Base-by-base conservation (phyloP, 2,888 invertebrate genomes). In the Melanostoma scalare region DNA sequence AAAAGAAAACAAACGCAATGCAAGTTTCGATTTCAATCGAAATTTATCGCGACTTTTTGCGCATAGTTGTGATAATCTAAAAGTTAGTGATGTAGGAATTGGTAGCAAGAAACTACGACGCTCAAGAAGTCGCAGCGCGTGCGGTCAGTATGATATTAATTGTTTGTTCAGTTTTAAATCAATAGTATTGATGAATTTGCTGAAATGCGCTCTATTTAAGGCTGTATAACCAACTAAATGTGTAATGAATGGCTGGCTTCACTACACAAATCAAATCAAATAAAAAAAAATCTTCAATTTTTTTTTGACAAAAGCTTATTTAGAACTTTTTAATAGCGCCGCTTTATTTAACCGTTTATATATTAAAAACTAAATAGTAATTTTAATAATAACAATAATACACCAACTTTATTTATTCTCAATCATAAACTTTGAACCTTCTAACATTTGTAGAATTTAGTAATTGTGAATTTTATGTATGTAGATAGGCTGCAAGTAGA, bases 61-160 rank as follows among this genome's bases (percentile, higher is more conserved):
- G 50, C 67, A 79, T 71, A 84, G 84, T 84, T 79, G 84, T 84
- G 84, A 84, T 56, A 84, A 84, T 79, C 84, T 84, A 56, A 84
- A 74, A 81, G 85, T 85, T 85, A 80, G 77, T 77, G 81, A 81
- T 74, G 50, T 82, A 79, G 82, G 85, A 75, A 46, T 77, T 58
- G 78, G 84, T 85, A 76, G 58, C 75, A 84, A 75, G 67, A 79
- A 75, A 60, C 74, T 74, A 61, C 80, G 84, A 53, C 80, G 80
- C 52, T 86, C 85, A 58, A 81, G 86, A 76, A 85, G 77, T 85
- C 86, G 85, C 76, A 85, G 84, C 69, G 76, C 73, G 58, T 84
- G 85, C 82, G 87, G 86, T 87, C 86, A 87, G 86, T 86, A 86
- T 71, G 71, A 75, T 68, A 46, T 71, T 48, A 69, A 58, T 74